phyloP scores from a whole-genome alignment of 2,797 vertebrate genomes.

The Remorina albescens region DNA sequence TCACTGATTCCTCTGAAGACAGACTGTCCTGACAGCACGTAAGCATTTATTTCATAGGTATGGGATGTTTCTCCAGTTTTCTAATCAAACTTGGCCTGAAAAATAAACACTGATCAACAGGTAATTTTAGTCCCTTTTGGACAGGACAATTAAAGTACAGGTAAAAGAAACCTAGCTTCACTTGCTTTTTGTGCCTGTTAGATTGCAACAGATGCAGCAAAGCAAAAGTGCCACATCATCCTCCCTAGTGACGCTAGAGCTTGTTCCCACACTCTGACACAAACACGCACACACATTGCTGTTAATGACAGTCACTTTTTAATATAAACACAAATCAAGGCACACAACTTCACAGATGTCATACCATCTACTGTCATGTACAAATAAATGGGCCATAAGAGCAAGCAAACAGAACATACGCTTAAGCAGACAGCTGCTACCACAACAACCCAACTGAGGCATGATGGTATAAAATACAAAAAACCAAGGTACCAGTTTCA shows the following conservation, averaged over 20 bases:
- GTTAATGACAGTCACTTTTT: slow-evolving; percentile 41
- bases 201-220: slow-evolving; percentile 67
- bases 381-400: background rate
- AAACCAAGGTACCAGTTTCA: background rate
- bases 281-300: slow-evolving; percentile 33
- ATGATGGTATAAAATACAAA: background rate
- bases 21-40: background rate
- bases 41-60: background rate
- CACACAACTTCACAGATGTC: slow-evolving; percentile 4
- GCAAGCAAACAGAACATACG: background rate
- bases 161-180: slow-evolving; percentile 26
- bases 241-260: slow-evolving; percentile 66
- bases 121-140: background rate
- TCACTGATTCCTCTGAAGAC: background rate
- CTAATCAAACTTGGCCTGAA: background rate
- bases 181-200: slow-evolving; percentile 28
- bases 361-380: background rate
- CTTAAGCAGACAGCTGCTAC: background rate
- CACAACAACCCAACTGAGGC: background rate
- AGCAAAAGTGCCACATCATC: slow-evolving; percentile 83
- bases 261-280: slow-evolving; percentile 58
- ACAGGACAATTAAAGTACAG: background rate
- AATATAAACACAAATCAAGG: slow-evolving; percentile 33
- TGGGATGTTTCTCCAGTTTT: background rate
- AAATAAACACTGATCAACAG: slow-evolving; percentile 29